Conservation (phyloP, 2,888 invertebrate genomes). For the Eueremaeus valkanovi region DNA sequence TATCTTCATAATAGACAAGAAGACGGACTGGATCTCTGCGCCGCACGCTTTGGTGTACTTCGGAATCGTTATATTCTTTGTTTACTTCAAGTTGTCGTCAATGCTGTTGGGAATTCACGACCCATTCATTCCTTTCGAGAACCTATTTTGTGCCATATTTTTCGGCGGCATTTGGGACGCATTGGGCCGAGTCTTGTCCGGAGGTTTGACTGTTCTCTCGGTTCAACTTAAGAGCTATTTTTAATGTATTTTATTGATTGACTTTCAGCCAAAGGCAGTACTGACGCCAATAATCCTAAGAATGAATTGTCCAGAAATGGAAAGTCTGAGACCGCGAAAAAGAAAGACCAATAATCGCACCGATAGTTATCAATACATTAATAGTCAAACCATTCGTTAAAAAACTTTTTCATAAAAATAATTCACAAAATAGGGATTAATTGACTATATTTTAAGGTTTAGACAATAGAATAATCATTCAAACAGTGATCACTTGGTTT, state of each 20-base stretch:
- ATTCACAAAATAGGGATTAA: too few relatives aligned
- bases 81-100: constrained; percentile 71
- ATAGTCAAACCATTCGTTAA: background rate
- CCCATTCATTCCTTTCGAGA: constrained; percentile 98
- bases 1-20: constrained; percentile 94
- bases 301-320: constrained; percentile 51
- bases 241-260: background rate
- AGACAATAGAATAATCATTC: too few relatives aligned
- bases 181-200: constrained; percentile 76
- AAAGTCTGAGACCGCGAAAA: constrained; percentile 57
- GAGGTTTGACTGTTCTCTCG: constrained; percentile 42
- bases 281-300: constrained; percentile 54
- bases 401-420: too few relatives aligned
- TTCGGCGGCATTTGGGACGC: constrained; percentile 99
- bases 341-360: constrained; percentile 49
- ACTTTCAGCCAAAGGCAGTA: constrained; percentile 39
- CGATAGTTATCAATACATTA: background rate
- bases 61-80: constrained; percentile 90
- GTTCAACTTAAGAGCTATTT: background rate
- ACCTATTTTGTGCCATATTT: constrained; percentile 91
- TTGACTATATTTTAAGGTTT: too few relatives aligned
- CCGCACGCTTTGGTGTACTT: constrained; percentile 97
- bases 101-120: constrained; percentile 95
- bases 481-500: too few relatives aligned
- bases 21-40: constrained; percentile 90